These are phyloP conservation scores for Gobius niger DNA, from an alignment of 2,113 vertebrate species.

Conservation along the genomic window DNA sequence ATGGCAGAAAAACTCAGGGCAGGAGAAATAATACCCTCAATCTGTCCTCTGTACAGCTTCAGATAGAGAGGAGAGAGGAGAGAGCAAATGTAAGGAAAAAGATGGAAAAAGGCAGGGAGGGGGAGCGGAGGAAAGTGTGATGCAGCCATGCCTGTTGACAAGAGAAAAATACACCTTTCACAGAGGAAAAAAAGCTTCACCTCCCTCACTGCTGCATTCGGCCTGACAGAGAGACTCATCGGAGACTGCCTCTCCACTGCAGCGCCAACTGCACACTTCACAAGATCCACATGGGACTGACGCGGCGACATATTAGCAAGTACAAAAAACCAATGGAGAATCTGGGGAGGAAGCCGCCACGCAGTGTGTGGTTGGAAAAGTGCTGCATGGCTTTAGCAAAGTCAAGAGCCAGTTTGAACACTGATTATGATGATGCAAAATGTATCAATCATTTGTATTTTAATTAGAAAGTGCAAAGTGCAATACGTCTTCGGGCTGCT, in stretches of 20 bases:
- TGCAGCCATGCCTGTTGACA: slow-evolving; percentile 60
- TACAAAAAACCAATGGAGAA: background rate
- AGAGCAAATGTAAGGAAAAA: slow-evolving; percentile 42
- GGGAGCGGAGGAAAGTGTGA: slow-evolving; percentile 52
- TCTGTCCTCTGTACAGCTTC: slow-evolving; percentile 62
- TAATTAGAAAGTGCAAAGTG: background rate
- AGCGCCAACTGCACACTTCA: slow-evolving; percentile 15
- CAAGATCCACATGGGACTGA: background rate
- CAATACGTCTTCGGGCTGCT: no score
- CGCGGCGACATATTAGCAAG: background rate
- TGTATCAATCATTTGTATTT: background rate
- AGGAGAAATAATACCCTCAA: slow-evolving; percentile 68
- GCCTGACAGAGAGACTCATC: slow-evolving; percentile 66
- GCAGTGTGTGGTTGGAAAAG: background rate
- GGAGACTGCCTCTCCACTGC: slow-evolving; percentile 42
- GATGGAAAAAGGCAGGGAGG: slow-evolving; percentile 38
- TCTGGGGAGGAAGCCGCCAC: background rate
- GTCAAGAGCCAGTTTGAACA: background rate
- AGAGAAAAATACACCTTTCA: slow-evolving; percentile 65
- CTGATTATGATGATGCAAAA: background rate
- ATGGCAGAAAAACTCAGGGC: slow-evolving; percentile 53
- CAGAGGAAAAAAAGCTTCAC: slow-evolving; percentile 64
- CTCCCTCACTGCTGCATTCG: slow-evolving; percentile 61
- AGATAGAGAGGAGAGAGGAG: slow-evolving; percentile 50
- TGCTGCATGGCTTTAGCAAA: background rate